A percentile compares a stretch with the other conserved stretches of the same genome.
Evolutionary conservation across 1,140 invertebrate genomes (phyloP).

Genomic region (Mercenaria mercenaria): DNA sequence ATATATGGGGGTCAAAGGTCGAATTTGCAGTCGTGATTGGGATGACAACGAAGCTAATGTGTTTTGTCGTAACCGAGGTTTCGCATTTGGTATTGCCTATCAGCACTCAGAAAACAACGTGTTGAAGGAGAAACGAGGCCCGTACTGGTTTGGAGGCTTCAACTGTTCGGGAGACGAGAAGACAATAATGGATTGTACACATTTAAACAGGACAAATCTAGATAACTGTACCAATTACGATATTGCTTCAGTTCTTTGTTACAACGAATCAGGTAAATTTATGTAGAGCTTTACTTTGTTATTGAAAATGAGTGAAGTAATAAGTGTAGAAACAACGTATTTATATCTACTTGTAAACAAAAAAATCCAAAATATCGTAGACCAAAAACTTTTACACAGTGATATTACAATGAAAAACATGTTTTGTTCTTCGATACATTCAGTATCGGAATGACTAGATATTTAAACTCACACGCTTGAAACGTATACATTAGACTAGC

Average conservation of each 20-base stretch:
- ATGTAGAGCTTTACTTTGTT: not conserved
- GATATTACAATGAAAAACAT: no score
- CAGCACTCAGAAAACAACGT: constrained; percentile 66
- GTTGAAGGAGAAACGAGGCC: constrained; percentile 47
- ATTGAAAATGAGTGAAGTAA: no score
- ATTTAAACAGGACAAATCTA: constrained; percentile 58
- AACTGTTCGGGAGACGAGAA: constrained; percentile 75
- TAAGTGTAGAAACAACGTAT: no score
- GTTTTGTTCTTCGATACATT: no score
- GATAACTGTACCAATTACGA: constrained; percentile 70
- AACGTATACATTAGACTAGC: no score
- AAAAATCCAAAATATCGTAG: no score
- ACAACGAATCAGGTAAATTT: constrained; percentile 69
- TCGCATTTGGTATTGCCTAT: constrained; percentile 75
- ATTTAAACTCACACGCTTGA: no score
- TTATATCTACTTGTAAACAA: no score
- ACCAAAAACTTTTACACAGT: no score
- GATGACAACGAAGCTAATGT: constrained; percentile 79
- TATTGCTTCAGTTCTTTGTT: constrained; percentile 74
- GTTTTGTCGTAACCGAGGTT: constrained; percentile 73
- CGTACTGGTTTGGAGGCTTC: constrained; percentile 70
- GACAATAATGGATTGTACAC: constrained; percentile 68
- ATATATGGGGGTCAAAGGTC: constrained; percentile 73
- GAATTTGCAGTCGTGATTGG: constrained; percentile 77
- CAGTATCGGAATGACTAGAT: no score